Conservation (phyloP, 2,888 invertebrate species). For the Chydorus sphaericus region DNA sequence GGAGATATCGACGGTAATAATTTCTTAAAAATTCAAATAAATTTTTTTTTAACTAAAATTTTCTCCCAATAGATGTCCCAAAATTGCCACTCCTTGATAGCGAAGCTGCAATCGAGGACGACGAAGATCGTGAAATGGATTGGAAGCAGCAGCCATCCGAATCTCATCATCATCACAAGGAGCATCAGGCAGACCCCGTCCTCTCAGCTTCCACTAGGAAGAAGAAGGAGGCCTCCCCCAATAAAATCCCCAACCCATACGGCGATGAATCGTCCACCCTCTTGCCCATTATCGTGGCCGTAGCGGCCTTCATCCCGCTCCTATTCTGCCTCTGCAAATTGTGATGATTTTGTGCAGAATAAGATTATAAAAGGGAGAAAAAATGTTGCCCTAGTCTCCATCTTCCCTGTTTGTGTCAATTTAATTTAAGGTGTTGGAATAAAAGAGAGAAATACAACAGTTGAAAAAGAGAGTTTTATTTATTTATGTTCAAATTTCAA, state of each 20-base stretch:
- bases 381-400: too few relatives aligned
- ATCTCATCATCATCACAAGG: too few relatives aligned
- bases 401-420: too few relatives aligned
- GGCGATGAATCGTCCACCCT: conserved; percentile 73
- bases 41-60: not conserved
- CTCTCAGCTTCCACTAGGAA: too few relatives aligned
- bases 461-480: not conserved
- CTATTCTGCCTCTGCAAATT: conserved; percentile 91
- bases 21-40: conserved; percentile 35
- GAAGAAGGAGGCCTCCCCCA: too few relatives aligned
- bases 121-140: conserved; percentile 31
- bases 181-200: too few relatives aligned
- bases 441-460: too few relatives aligned
- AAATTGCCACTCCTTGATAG: conserved; percentile 53
- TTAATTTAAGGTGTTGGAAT: too few relatives aligned
- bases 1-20: conserved; percentile 53
- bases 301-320: conserved; percentile 87
- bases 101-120: conserved; percentile 46
- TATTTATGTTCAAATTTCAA: not conserved
- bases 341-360: too few relatives aligned
- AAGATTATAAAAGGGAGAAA: too few relatives aligned
- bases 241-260: conserved; percentile 84
- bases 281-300: conserved; percentile 83
- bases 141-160: too few relatives aligned
- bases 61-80: conserved; percentile 45